Conservation (phyloP, 1,140 invertebrate genomes). For the Ips typographus region DNA sequence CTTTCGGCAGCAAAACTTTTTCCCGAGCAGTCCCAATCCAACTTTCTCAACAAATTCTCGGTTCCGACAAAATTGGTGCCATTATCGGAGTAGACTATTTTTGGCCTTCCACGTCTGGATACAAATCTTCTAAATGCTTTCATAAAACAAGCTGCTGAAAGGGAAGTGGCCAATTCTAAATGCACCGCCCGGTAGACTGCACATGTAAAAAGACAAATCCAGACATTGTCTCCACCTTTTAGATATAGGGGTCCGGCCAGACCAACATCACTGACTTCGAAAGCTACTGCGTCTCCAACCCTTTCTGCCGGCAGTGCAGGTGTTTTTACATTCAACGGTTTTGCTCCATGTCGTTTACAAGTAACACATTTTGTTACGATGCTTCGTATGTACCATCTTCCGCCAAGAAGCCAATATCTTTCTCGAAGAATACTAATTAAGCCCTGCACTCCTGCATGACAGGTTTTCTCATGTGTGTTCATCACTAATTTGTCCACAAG, state of each 20-base stretch:
- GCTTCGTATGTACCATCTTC: conserved; percentile 32
- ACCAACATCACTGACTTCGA: conserved; percentile 35
- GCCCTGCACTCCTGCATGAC: no score
- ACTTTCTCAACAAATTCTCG: not conserved
- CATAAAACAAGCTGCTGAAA: conserved; percentile 46
- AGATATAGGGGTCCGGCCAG: conserved; percentile 39
- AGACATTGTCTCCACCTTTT: conserved; percentile 37
- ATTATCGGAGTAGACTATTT: no score
- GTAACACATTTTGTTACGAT: conserved; percentile 43
- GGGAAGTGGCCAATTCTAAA: conserved; percentile 25
- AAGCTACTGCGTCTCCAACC: conserved; percentile 42
- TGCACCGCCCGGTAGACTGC: conserved; percentile 44
- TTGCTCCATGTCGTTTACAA: conserved; percentile 41
- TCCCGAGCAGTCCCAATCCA: not conserved
- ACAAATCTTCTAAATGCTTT: conserved; percentile 29
- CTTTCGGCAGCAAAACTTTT: not conserved
- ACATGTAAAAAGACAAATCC: conserved; percentile 47
- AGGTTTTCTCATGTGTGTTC: no score
- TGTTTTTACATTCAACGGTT: conserved; percentile 35
- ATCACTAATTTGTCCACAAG: no score
- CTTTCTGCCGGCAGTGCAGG: conserved; percentile 44
- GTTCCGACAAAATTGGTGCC: no score
- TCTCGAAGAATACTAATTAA: no score
- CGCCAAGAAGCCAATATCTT: no score
- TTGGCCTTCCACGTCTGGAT: no score